Conservation (phyloP, 2,113 vertebrate species). For the Tachysurus vachellii region DNA sequence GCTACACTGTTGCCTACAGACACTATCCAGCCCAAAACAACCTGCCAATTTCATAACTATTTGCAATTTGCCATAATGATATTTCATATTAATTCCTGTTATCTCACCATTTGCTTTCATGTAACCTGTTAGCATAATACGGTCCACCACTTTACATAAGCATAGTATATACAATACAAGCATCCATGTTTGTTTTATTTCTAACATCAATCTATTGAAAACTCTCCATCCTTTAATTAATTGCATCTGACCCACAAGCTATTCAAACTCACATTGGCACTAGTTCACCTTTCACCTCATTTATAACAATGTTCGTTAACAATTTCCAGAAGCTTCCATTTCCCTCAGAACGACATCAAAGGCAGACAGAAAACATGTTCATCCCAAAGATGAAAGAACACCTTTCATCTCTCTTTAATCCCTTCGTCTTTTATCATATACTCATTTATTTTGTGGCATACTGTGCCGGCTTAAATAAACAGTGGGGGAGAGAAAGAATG, state of each 20-base stretch:
- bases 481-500: conserved; percentile 19
- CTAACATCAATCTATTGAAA: neutral
- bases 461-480: conserved; percentile 47
- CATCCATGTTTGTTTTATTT: neutral
- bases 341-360: conserved; percentile 50
- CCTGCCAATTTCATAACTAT: too few relatives aligned
- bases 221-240: conserved; percentile 13
- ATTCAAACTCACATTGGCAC: neutral
- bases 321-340: conserved; percentile 46
- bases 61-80: neutral
- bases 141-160: too few relatives aligned
- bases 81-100: neutral
- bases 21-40: too few relatives aligned
- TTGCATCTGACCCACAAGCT: conserved; percentile 1
- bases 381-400: conserved; percentile 43
- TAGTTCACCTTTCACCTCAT: neutral
- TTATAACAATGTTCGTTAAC: conserved; percentile 20
- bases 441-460: conserved; percentile 46
- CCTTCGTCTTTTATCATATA: conserved; percentile 43
- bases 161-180: neutral
- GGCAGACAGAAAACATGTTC: conserved; percentile 28
- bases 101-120: neutral
- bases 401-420: conserved; percentile 53
- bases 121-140: neutral
- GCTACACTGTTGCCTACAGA: too few relatives aligned